A percentile compares a stretch with the other conserved stretches of the same genome.
phyloP scores from a whole-genome alignment of 2,113 vertebrate species.

The Dermatemys mawii region DNA sequence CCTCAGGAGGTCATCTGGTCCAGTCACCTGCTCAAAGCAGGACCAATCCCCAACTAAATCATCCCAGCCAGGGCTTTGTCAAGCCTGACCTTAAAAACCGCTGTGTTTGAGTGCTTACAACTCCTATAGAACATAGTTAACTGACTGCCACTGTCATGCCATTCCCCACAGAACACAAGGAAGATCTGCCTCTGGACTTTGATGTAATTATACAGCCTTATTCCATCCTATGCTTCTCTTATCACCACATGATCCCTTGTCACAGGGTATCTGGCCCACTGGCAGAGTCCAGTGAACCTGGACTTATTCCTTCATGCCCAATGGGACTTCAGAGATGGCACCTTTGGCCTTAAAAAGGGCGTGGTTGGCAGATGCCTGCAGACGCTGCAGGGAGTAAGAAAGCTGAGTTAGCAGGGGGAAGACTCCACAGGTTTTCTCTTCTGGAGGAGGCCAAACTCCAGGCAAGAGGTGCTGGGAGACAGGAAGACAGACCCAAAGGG shows the following conservation, averaged over 20 bases:
- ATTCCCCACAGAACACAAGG: neutral
- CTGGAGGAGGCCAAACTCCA: neutral
- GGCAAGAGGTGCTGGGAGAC: neutral
- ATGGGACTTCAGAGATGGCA: neutral
- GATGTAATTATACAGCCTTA: neutral
- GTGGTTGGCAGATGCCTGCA: neutral
- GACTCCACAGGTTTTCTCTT: neutral
- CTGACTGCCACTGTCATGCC: neutral
- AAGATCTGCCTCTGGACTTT: neutral
- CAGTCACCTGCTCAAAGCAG: too few relatives aligned
- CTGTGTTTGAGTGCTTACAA: neutral
- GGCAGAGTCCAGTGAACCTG: neutral
- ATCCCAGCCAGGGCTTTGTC: too few relatives aligned
- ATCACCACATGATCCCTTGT: neutral
- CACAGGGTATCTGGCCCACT: neutral
- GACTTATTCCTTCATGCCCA: neutral
- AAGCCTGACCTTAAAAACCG: too few relatives aligned
- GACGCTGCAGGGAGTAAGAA: neutral
- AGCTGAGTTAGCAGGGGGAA: neutral
- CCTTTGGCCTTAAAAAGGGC: neutral
- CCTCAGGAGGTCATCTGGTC: too few relatives aligned
- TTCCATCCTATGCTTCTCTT: neutral
- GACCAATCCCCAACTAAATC: too few relatives aligned
- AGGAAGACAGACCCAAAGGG: neutral
- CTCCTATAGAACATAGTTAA: neutral